Evolutionary conservation across 2,888 invertebrate genomes (phyloP), one percentile per base, ranked within the genome.

Genomic region (Spicauda simplicius): DNA sequence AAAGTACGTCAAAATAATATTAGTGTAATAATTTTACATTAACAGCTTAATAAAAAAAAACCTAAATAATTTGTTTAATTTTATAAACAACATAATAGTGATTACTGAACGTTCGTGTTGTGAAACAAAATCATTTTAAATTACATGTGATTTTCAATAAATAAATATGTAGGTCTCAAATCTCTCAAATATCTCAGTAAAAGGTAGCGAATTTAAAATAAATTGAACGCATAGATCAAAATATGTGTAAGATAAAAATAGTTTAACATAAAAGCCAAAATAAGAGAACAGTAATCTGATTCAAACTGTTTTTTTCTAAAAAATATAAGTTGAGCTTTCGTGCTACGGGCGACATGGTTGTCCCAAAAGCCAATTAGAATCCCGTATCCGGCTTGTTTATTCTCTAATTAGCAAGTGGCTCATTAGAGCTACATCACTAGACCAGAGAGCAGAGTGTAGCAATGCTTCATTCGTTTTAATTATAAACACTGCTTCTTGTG

Each of bases 321-420:
- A 65, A 67, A 61, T 58, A 61, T 67, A 61, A 67, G 56, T 61
- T 61, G 61, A 67, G 66, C 60, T 66, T 65, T 69, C 68, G 68
- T 20, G 63, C 53, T 65, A 53, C 65, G 66, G 68, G 69, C 73
- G 72, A 74, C 77, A 73, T 72, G 84, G 82, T 82, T 86, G 85
- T 88, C 86, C 90, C 86, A 87, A 91, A 91, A 88, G 91, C 90
- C 89, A 92, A 92, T 92, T 92, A 92, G 88, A 90, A 88, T 88
- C 86, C 83, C 80, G 87, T 88, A 91, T 86, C 88, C 84, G 83
- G 84, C 85, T 87, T 91, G 90, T 91, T 91, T 90, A 89, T 91
- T 86, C 90, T 81, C 90, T 91, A 92, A 91, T 91, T 92, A 91
- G 90, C 89, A 80, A 90, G 85, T 84, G 84, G 82, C 90, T 91